phyloP scores from a whole-genome alignment of 2,797 vertebrate species.

The Etheostoma nigrum region DNA sequence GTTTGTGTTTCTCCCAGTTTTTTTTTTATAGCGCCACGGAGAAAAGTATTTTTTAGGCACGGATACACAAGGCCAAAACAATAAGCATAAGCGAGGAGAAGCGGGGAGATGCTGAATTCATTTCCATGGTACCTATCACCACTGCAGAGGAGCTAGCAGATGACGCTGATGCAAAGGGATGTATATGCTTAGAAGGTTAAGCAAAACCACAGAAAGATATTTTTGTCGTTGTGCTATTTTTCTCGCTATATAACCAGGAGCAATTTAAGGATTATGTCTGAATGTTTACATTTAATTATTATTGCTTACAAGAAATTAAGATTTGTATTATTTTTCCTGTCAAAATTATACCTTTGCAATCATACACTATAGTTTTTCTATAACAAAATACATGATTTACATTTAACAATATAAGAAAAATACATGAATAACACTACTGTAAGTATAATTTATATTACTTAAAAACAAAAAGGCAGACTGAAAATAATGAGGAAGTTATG shows the following conservation, averaged over 20 bases:
- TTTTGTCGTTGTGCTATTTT: conserved; percentile 46
- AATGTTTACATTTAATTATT: conserved; percentile 24
- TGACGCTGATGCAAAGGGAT: conserved; percentile 76
- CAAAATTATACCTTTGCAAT: conserved; percentile 18
- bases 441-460: conserved; percentile 26
- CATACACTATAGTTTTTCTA: neutral
- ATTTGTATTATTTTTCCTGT: neutral
- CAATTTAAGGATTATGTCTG: conserved; percentile 35
- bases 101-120: conserved; percentile 68
- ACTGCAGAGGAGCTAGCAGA: conserved; percentile 57
- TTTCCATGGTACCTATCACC: conserved; percentile 73
- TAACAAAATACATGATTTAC: neutral
- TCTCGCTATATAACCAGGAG: conserved; percentile 28
- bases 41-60: conserved; percentile 57
- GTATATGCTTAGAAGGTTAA: conserved; percentile 64
- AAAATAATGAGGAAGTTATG: conserved; percentile 12
- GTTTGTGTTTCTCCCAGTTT: conserved; percentile 52
- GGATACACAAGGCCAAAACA: conserved; percentile 55
- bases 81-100: conserved; percentile 60
- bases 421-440: neutral
- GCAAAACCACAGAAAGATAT: conserved; percentile 44
- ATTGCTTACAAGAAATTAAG: neutral
- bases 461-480: conserved; percentile 26
- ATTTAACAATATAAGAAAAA: neutral
- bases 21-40: conserved; percentile 53